Evolutionary conservation across 2,888 invertebrate genomes (phyloP), one percentile per base, ranked within the genome.

Genomic region (Sympetrum striolatum): DNA sequence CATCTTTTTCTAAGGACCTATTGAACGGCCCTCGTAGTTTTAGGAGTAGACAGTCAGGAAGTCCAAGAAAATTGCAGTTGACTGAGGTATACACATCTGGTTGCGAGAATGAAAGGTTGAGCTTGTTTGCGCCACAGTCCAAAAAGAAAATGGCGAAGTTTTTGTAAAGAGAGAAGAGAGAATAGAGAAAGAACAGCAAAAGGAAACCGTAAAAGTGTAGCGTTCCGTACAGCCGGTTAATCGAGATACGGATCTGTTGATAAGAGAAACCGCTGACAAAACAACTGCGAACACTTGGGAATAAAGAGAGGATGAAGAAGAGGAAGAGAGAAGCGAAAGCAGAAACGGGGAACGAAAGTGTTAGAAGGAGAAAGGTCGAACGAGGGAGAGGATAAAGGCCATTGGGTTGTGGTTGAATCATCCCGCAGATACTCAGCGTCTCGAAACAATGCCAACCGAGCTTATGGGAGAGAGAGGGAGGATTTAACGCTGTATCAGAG

Each of bases 391-490:
- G 10, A 37, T 18, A 73, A 53, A 82, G 86, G 86, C 35, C 60
- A 86, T 64, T 86, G 86, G 86, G 39, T 64, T 86, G 86, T 53
- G 86, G 86, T 64, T 39, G 86, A 64, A 64, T 58, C 60, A 58
- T 60, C 37, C 86, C 86, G 60, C 60, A 37, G 86, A 60, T 64
- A 64, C 86, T 64, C 86, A 64, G 15, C 86, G 39, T 86, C 64
- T 60, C 86, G 60, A 86, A 86, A 86, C 86, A 86, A 86, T 86
- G 86, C 86, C 37, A 37, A 58, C 86, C 64, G 37, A 86, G 60
- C 64, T 86, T 64, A 64, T 86, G n/a, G 86, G 60, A 86, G 60
- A 60, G 60, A 60, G 60, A 8, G 60, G 22, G 60, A n/a, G 73
- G 73, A 73, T n/a, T n/a, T 10, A 31, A 31, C n/a, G 73, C 31